These are phyloP conservation scores for Thamnophis elegans DNA, from an alignment of 2,797 vertebrate species.

Conservation along the genomic window DNA sequence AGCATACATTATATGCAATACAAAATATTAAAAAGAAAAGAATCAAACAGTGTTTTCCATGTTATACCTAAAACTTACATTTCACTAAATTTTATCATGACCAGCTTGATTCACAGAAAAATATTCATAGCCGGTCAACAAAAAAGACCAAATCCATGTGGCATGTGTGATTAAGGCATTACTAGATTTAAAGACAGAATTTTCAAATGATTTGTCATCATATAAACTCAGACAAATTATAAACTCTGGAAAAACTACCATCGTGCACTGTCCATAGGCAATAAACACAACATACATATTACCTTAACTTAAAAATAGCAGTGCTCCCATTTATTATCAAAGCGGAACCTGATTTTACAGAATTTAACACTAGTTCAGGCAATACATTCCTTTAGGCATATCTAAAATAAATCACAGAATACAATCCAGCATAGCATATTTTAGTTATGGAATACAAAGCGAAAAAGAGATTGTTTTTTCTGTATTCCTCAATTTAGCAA, in stretches of 20 bases:
- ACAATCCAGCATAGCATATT: background rate
- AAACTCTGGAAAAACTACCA: background rate
- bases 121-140: background rate
- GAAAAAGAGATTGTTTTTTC: background rate
- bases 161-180: background rate
- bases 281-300: constrained; percentile 17
- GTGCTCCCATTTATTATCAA: constrained; percentile 57
- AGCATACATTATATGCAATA: no score
- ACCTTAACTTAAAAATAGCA: constrained; percentile 72
- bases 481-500: background rate
- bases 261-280: background rate
- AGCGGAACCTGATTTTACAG: constrained; percentile 66
- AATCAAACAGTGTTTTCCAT: background rate
- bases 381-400: constrained; percentile 75
- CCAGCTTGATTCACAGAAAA: background rate
- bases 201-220: background rate
- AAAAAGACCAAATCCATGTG: background rate
- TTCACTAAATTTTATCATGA: background rate
- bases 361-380: constrained; percentile 74
- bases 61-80: background rate
- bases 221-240: background rate
- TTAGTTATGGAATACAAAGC: background rate
- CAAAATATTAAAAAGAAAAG: constrained; percentile 60
- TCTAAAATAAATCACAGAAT: constrained; percentile 59
- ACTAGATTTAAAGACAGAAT: background rate